Evolutionary conservation across 2,797 vertebrate genomes (phyloP).

Genomic region (Dromococcyx pavoninus): DNA sequence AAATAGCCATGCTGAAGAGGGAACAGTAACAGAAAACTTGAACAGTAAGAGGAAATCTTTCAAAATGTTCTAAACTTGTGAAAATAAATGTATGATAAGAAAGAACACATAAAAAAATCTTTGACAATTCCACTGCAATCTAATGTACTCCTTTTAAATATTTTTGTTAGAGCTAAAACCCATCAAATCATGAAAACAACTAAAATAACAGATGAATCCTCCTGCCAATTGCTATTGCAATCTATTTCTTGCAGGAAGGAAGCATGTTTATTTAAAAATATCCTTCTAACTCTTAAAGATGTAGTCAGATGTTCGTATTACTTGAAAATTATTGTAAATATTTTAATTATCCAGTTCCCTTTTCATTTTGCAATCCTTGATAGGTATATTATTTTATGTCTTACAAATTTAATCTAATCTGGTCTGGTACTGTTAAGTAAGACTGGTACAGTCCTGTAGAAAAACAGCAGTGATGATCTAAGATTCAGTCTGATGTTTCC

Average conservation of each 20-base stretch:
- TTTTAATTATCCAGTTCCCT: not conserved
- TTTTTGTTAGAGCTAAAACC: slow-evolving; percentile 39
- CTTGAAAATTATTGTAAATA: not conserved
- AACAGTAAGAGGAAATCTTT: slow-evolving; percentile 5
- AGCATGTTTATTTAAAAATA: slow-evolving; percentile 55
- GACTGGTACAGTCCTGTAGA: rapidly evolving
- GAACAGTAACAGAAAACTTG: not conserved
- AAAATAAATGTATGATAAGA: not conserved
- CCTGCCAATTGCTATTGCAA: slow-evolving; percentile 55
- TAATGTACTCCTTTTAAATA: not conserved
- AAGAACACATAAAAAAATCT: not conserved
- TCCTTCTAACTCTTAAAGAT: slow-evolving; percentile 28
- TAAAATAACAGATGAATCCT: slow-evolving; percentile 50
- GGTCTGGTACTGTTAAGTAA: not conserved
- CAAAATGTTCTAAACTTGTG: not conserved
- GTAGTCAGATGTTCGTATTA: slow-evolving; percentile 21
- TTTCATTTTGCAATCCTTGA: not conserved
- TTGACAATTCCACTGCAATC: slow-evolving; percentile 1
- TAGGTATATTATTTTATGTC: not conserved
- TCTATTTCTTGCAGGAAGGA: slow-evolving; percentile 59
- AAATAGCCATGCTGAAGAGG: not conserved
- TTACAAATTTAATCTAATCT: not conserved
- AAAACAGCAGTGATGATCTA: not conserved
- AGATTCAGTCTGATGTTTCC: not conserved
- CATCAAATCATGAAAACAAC: slow-evolving; percentile 30